Evolutionary conservation across 2,797 vertebrate genomes (phyloP).

Genomic region (Thamnophis elegans): DNA sequence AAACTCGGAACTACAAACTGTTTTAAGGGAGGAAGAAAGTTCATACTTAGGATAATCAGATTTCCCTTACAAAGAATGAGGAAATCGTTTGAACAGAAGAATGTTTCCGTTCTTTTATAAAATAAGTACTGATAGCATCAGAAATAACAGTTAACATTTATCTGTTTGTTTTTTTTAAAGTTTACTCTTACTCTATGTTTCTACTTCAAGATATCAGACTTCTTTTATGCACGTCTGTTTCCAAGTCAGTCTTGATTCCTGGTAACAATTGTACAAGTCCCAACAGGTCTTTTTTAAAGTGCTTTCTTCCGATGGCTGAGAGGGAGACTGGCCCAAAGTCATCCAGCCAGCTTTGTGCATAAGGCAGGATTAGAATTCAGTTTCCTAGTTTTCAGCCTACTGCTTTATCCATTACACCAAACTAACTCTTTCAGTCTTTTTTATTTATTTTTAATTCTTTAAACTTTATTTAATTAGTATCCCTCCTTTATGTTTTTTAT

Average conservation of each 20-base stretch:
- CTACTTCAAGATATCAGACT: neutral
- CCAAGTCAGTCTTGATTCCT: neutral
- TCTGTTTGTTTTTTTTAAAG: neutral
- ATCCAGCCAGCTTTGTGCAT: neutral
- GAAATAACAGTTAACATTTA: neutral
- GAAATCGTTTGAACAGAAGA: neutral
- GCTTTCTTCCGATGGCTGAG: neutral
- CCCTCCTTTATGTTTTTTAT: neutral
- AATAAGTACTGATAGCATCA: neutral
- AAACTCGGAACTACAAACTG: neutral
- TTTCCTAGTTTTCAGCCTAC: neutral
- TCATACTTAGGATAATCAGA: neutral
- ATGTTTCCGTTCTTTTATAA: neutral
- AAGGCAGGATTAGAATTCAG: neutral
- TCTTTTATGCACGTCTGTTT: neutral
- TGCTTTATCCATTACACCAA: neutral
- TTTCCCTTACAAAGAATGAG: neutral
- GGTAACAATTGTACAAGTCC: neutral
- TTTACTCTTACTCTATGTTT: neutral
- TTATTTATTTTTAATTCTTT: neutral
- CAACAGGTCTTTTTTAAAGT: neutral
- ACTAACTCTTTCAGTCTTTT: neutral
- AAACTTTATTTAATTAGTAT: neutral
- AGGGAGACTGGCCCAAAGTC: neutral
- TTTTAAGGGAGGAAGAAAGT: neutral